Evolutionary conservation across 1,140 invertebrate species (phyloP), one percentile per base, ranked within the genome.

Genomic region (Ooceraea biroi): DNA sequence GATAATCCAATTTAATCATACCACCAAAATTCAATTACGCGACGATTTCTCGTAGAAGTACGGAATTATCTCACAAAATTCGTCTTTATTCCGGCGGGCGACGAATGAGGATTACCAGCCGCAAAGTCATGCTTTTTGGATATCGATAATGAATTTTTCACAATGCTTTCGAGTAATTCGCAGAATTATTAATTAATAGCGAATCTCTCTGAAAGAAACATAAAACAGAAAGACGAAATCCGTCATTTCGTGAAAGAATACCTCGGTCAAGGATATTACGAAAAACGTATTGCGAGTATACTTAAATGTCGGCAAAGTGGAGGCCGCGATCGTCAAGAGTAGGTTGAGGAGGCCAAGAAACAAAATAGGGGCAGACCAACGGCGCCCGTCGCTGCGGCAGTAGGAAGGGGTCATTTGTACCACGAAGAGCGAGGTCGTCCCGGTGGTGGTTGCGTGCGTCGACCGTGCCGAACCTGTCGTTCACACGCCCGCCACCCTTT

Each of bases 351-450:
- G 65, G 57, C 22, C n/a, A n/a, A 57, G 17, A 71, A 60, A 22
- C 46, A 36, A 78, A 60, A 58, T 46, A 55, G 17, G 5, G 55
- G 52, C 44, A 60, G 82, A 73, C 19, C 25, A 22, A 46, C 48
- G 60, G 46, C 36, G 83, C 65, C 65, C 60, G 50, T 25, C 66
- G 36, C 50, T 84, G 63, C 83, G 63, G 65, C 46, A 65, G 69
- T 74, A 66, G 85, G 82, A 84, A 84, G 73, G 30, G 91, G 88
- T 93, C 91, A 92, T 94, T 93, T 94, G 93, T 93, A 93, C 93
- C 92, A 93, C 84, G 91, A 91, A 92, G 92, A 84, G 92, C 92
- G 92, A 92, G 91, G 89, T 93, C 91, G 90, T 90, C 88, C 87
- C 86, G 84, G 84, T 88, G 84, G 73, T 78, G 92, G 83, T 94